These are phyloP conservation scores for Anolis sagrei DNA, from an alignment of 2,113 vertebrate genomes.

Conservation along the genomic window DNA sequence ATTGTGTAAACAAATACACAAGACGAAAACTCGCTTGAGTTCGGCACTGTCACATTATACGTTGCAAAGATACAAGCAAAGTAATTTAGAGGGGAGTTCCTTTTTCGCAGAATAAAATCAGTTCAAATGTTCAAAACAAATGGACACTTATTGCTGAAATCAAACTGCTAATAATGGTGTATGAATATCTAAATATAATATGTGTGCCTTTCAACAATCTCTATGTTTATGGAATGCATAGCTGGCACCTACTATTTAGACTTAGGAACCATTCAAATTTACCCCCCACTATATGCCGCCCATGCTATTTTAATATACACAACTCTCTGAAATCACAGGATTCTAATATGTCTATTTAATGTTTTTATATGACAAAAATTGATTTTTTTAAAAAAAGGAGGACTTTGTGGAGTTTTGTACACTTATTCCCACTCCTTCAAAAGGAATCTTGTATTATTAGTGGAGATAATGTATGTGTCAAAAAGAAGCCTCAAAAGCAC, in stretches of 20 bases:
- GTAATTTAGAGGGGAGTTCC: constrained; percentile 58
- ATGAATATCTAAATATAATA: constrained; percentile 36
- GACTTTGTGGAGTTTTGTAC: constrained; percentile 70
- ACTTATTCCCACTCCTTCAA: constrained; percentile 74
- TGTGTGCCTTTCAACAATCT: constrained; percentile 44
- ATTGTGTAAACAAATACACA: constrained; percentile 79
- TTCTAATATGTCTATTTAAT: constrained; percentile 49
- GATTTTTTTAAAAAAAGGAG: not conserved
- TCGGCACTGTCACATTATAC: constrained; percentile 31
- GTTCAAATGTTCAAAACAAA: constrained; percentile 29
- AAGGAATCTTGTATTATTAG: constrained; percentile 76
- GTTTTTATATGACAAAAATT: constrained; percentile 38
- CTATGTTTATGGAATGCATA: constrained; percentile 51
- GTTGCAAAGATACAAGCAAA: constrained; percentile 54
- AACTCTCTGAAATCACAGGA: constrained; percentile 48
- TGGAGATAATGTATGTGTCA: constrained; percentile 83
- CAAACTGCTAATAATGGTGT: constrained; percentile 45
- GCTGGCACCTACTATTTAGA: constrained; percentile 29
- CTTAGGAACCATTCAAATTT: not conserved
- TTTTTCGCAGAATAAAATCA: constrained; percentile 26
- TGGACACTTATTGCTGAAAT: constrained; percentile 56
- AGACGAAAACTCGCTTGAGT: constrained; percentile 64
- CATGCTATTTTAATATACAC: constrained; percentile 60
- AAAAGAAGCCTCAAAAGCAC: constrained; percentile 85
- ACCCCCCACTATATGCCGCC: constrained; percentile 51